Percentiles rank a stretch among this genome's conserved stretches.
These are phyloP conservation scores for Brenthis hecate DNA, from an alignment of 2,888 invertebrate genomes.

Conservation along the genomic window DNA sequence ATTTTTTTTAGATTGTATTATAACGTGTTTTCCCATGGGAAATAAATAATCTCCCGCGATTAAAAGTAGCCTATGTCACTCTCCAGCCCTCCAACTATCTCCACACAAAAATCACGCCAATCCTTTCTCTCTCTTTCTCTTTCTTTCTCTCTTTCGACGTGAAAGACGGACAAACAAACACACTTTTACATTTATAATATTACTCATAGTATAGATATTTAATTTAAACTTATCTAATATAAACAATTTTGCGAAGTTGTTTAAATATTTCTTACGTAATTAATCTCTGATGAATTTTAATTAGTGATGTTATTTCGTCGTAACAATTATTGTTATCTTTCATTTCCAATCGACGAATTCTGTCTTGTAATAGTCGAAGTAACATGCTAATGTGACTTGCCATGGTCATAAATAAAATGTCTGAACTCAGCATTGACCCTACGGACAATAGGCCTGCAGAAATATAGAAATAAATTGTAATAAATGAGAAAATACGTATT, in stretches of 20 bases:
- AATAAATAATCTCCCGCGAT: too few species aligned
- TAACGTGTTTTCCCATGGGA: too few species aligned
- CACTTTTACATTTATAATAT: too few species aligned
- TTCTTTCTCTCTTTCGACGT: too few species aligned
- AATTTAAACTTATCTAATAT: neutral
- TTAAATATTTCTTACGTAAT: constrained; percentile 52
- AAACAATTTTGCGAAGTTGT: neutral
- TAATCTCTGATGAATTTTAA: constrained; percentile 64
- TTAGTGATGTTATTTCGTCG: constrained; percentile 54
- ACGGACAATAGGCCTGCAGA: constrained; percentile 59
- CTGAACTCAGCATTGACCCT: constrained; percentile 64
- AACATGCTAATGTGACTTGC: constrained; percentile 70
- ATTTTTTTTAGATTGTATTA: too few species aligned
- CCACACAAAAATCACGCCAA: too few species aligned
- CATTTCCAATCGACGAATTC: constrained; percentile 54
- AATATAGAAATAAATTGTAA: constrained; percentile 1
- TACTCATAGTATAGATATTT: neutral
- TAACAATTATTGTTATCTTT: constrained; percentile 44
- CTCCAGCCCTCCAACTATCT: too few species aligned
- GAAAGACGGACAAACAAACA: too few species aligned
- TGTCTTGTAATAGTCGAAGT: constrained; percentile 58
- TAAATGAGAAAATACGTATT: neutral
- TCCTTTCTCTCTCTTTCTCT: too few species aligned
- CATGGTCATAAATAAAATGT: constrained; percentile 68
- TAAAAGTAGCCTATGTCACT: too few species aligned